Conservation (phyloP, 2,797 vertebrate species). For the Siniperca obscura region DNA sequence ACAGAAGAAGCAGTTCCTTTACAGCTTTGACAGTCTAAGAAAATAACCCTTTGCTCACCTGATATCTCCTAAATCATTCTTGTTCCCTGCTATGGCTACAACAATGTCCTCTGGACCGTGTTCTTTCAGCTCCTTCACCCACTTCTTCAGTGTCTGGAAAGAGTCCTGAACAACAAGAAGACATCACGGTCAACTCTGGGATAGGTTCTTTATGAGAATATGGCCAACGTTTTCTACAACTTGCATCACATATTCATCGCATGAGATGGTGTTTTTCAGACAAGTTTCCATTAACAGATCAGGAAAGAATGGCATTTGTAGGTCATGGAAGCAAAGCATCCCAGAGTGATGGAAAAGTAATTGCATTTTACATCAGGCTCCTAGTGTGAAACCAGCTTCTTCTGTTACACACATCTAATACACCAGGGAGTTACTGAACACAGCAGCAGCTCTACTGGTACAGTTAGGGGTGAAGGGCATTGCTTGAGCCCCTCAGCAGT, state of each 20-base stretch:
- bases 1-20: not conserved
- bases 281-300: constrained; percentile 62
- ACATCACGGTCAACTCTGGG: constrained; percentile 25
- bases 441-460: not conserved
- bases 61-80: constrained; percentile 98
- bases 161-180: constrained; percentile 89
- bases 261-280: constrained; percentile 25
- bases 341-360: constrained; percentile 59
- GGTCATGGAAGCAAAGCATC: constrained; percentile 39
- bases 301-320: constrained; percentile 64
- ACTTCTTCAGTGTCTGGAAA: constrained; percentile 98
- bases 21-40: not conserved
- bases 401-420: constrained; percentile 24
- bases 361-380: constrained; percentile 34
- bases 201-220: not conserved
- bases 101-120: constrained; percentile 99
- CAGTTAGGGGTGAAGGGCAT: not conserved
- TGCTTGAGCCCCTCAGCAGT: not conserved
- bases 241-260: constrained; percentile 37
- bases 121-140: constrained; percentile 98
- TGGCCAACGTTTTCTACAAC: constrained; percentile 20
- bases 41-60: constrained; percentile 81
- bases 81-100: constrained; percentile 98
- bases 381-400: constrained; percentile 19
- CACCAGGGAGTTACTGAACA: not conserved